Evolutionary conservation across 2,113 vertebrate species (phyloP).

Genomic region (Platysternon megacephalum): DNA sequence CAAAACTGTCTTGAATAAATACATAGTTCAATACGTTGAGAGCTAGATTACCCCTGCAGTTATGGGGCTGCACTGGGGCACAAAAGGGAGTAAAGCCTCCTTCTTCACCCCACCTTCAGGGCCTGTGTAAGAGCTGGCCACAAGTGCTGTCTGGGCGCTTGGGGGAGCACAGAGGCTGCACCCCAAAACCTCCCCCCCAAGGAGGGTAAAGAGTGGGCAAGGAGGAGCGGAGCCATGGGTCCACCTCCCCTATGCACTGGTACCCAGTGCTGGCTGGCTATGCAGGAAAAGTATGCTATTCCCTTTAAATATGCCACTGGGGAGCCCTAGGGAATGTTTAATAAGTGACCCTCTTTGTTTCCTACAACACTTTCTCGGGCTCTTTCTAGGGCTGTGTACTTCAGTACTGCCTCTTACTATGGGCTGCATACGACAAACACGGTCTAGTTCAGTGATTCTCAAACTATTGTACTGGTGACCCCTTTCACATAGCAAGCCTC

Average conservation of each 20-base stretch:
- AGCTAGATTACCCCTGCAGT: not conserved
- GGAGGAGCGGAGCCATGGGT: not conserved
- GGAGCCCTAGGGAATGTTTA: not conserved
- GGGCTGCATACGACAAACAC: not conserved
- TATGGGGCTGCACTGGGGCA: rapidly evolving
- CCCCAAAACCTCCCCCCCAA: not conserved
- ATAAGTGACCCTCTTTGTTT: not conserved
- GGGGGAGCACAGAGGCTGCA: not conserved
- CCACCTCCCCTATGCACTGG: not conserved
- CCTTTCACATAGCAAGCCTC: too few species aligned
- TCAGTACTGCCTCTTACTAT: not conserved
- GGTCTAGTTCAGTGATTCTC: too few species aligned
- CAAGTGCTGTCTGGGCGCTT: not conserved
- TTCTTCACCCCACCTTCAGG: not conserved
- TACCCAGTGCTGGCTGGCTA: not conserved
- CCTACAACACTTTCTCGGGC: not conserved
- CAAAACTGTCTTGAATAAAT: not conserved
- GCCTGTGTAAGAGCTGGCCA: not conserved
- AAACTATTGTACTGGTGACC: too few species aligned
- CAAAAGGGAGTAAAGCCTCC: not conserved
- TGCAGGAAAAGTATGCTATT: not conserved
- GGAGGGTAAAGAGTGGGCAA: not conserved
- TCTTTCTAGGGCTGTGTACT: not conserved
- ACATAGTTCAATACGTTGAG: not conserved
- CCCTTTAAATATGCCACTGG: not conserved